Evolutionary conservation across 2,888 invertebrate species (phyloP).

Genomic region (Mythimna vitellina): DNA sequence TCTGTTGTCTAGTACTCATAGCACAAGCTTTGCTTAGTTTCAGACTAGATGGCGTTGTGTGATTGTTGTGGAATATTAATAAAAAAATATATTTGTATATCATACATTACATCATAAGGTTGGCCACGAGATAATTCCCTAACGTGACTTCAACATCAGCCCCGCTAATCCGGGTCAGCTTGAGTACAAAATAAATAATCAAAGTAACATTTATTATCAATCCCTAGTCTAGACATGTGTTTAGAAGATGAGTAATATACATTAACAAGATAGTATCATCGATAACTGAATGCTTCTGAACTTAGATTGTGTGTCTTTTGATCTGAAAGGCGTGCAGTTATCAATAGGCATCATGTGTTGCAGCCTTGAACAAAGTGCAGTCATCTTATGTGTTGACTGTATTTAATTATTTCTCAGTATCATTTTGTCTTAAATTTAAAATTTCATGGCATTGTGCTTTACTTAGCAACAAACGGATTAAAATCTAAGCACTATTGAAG

Average conservation of each 20-base stretch:
- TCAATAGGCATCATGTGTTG: constrained; percentile 6
- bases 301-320: constrained; percentile 14
- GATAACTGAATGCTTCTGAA: constrained; percentile 32
- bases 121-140: too few relatives aligned
- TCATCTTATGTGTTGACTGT: background rate
- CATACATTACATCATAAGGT: too few relatives aligned
- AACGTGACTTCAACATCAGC: background rate
- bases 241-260: constrained; percentile 40
- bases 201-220: constrained; percentile 4
- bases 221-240: constrained; percentile 17
- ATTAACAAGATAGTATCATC: constrained; percentile 23
- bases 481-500: too few relatives aligned
- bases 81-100: too few relatives aligned
- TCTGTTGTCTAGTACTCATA: too few relatives aligned
- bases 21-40: too few relatives aligned
- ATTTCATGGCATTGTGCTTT: too few relatives aligned
- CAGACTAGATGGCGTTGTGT: too few relatives aligned
- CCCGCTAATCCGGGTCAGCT: constrained; percentile 26
- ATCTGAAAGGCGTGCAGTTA: constrained; percentile 15
- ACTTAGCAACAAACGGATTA: too few relatives aligned
- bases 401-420: too few relatives aligned
- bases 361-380: constrained; percentile 36
- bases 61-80: too few relatives aligned
- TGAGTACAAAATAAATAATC: background rate
- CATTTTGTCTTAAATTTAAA: too few relatives aligned